phyloP scores from a whole-genome alignment of 2,888 invertebrate genomes.

The Acleris sparsana region DNA sequence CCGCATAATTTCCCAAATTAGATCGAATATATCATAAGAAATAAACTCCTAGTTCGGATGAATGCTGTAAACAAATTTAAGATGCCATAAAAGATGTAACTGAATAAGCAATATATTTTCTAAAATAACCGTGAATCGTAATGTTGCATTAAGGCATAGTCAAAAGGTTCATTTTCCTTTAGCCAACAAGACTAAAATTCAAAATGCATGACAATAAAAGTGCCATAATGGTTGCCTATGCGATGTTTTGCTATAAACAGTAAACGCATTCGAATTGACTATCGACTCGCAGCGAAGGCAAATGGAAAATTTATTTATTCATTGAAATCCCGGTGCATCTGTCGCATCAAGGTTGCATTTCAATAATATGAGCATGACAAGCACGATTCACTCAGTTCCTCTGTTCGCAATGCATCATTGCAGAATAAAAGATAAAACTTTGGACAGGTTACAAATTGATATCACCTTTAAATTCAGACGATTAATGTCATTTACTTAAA shows the following conservation, averaged over 20 bases:
- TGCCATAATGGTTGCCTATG: not conserved
- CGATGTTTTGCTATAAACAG: slow-evolving; percentile 39
- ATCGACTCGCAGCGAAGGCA: not conserved
- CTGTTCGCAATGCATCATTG: not conserved
- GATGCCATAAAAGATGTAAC: slow-evolving; percentile 6
- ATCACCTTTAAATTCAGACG: no score
- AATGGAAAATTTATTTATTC: slow-evolving; percentile 32
- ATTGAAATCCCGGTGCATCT: slow-evolving; percentile 46
- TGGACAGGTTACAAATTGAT: no score
- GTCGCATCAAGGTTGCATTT: slow-evolving; percentile 50
- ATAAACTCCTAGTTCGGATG: not conserved
- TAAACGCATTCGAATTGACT: slow-evolving; percentile 10
- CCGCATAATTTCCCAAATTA: not conserved
- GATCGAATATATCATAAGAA: not conserved
- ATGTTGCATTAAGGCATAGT: not conserved
- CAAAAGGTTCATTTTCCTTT: not conserved
- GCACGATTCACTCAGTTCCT: not conserved
- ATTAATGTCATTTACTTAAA: not conserved
- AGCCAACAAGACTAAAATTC: not conserved
- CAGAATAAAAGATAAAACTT: not conserved
- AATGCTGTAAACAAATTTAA: not conserved
- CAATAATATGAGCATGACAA: slow-evolving; percentile 39
- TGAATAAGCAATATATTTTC: not conserved
- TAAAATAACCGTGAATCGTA: slow-evolving; percentile 2
- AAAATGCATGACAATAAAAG: slow-evolving; percentile 8